Conservation (phyloP, 2,888 invertebrate genomes). For the Polydrusus pterygomalis region DNA sequence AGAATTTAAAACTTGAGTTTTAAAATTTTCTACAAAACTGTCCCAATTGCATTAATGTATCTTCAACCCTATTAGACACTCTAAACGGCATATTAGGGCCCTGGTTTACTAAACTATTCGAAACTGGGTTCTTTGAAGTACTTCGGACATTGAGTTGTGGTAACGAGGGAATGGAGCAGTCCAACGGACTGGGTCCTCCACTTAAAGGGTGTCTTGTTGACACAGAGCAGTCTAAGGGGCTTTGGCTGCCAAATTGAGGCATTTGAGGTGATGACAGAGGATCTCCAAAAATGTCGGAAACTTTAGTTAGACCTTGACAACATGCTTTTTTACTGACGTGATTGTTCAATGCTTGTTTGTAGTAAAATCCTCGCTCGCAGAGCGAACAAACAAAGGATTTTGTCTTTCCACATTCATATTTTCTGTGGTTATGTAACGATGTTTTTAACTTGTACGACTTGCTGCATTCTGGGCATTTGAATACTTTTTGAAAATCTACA, state of each 20-base stretch:
- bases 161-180: not conserved
- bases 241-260: not conserved
- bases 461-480: conserved; percentile 47
- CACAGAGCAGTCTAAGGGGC: too few species aligned
- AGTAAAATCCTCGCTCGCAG: conserved; percentile 58
- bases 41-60: conserved; percentile 28
- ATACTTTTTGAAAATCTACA: conserved; percentile 20
- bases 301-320: not conserved
- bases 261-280: not conserved
- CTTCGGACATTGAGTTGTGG: not conserved
- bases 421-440: conserved; percentile 58
- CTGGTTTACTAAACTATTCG: conserved; percentile 17
- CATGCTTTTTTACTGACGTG: conserved; percentile 58
- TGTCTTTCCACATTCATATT: conserved; percentile 69
- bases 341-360: conserved; percentile 59
- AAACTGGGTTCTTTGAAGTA: conserved; percentile 8
- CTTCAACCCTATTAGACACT: not conserved
- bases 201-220: not conserved
- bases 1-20: too few species aligned
- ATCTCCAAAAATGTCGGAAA: not conserved
- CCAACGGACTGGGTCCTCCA: not conserved
- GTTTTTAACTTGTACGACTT: conserved; percentile 56
- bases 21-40: conserved; percentile 30
- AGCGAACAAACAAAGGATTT: conserved; percentile 77
- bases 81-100: conserved; percentile 8